Base-by-base conservation (phyloP, 2,797 vertebrate genomes). In the Rhynchotus rufescens region DNA sequence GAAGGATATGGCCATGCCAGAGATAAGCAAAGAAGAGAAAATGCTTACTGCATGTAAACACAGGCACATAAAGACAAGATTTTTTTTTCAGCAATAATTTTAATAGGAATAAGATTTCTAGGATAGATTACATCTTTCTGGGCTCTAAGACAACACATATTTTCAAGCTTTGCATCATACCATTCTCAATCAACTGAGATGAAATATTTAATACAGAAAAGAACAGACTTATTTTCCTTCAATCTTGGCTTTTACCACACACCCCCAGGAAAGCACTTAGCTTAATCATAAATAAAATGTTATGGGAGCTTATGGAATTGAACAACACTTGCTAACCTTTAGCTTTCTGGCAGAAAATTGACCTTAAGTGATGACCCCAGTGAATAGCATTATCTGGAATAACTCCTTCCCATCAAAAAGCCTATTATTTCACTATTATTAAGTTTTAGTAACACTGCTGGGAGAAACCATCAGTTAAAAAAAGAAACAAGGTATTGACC, bases 341-440 rank as follows among this genome's bases (percentile, higher is more conserved):
- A 87, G 81, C 71, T 91, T 86, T 93, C 73, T 84, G 65, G 69
- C 44, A 92, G 90, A 88, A 93, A 95, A 91, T 80, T 76, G 89
- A 91, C 92, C 89, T 93, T 93, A 73, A 86, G 61, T 3, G 14
- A 86, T 86, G 94, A 94, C 84, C 92, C 38, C 28, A 61, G 69
- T 80, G 66, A 93, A 92, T 21, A 73, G 73, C 76, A 80, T 80
- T 92, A 95, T 93, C 87, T 93, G 44, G 54, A 94, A 83, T 87
- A 89, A 77, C 45, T 89, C 89, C 51, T 30, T 83, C 74, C 78
- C 92, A 85, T 94, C n/a, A 61, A 83, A 49, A 30, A 93, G 83
- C 73, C 84, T 92, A 93, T 89, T 94, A 88, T 92, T 94, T 92
- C 86, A 65, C 83, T 94, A 71, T 90, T 95, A 93, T 95, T 95